Base-by-base conservation (phyloP, 2,888 invertebrate species). In the Odontothrips loti region DNA sequence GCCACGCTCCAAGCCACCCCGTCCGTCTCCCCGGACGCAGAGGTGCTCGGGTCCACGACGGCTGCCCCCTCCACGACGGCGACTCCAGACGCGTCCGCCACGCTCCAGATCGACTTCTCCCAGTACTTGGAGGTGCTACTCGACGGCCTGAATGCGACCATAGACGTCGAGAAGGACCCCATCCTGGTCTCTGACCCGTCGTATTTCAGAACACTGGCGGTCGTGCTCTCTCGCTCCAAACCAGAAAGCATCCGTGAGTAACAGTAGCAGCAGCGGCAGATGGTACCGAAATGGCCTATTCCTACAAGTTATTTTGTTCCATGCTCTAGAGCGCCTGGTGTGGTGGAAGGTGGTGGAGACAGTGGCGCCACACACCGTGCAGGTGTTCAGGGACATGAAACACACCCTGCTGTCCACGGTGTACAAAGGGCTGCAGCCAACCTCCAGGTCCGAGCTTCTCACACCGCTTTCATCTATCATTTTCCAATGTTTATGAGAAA, bases 351-450 rank as follows among this genome's bases (percentile, higher is more conserved):
- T 88, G 2, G 85, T 88, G 0, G 88, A 88, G 47, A 84, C 86
- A 10, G 82, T 86, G 12, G 85, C 84, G 0, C 87, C 88, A 0
- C 87, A 88, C 80, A 86, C 87, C 0, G 86, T 87, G 0, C 68
- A 75, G 68, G 23, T 75, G 23, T 75, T 75, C 27, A n/a, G 68
- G 23, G 68, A 75, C 6, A 84, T 0, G 89, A 89, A 68, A 88
- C 89, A 0, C 89, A 92, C 0, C 88, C 90, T 11, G 86, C 89
- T 10, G 85, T 90, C n/a, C 84, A 93, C 34, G 93, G 93, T 84
- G 88, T 92, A 10, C 93, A 91, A 85, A 88, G 92, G 85, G 93
- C 93, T 88, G 92, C 84, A 43, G 82, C 48, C 48, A 78, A 20
- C 27, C 80, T 81, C 79, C 17, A 51, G 68, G 79, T 51, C 3